A percentile compares a stretch with the other conserved stretches of the same genome.
Evolutionary conservation across 1,140 invertebrate genomes (phyloP).

Genomic region (Diplogasteroides magnus): DNA sequence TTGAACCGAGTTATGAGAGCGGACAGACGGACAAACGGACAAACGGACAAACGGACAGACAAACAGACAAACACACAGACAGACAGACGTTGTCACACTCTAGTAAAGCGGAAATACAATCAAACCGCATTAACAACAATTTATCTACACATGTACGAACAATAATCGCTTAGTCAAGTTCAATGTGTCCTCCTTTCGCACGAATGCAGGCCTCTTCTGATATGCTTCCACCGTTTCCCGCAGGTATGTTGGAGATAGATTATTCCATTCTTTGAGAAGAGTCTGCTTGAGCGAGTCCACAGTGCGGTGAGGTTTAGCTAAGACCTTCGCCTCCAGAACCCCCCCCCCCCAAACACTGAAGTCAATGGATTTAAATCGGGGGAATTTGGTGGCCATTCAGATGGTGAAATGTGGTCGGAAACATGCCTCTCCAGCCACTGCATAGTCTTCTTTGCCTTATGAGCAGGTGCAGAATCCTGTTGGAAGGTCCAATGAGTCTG

Average conservation of each 20-base stretch:
- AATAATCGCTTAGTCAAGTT: no score
- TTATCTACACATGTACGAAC: no score
- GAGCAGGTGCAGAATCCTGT: constrained; percentile 1
- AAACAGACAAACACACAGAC: no score
- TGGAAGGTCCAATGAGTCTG: not conserved
- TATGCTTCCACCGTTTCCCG: no score
- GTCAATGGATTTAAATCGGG: constrained; percentile 11
- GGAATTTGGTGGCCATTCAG: constrained; percentile 3
- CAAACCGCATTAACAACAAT: no score
- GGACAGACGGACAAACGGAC: no score
- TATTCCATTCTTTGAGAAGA: constrained; percentile 12
- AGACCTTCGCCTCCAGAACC: not conserved
- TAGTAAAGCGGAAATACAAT: no score
- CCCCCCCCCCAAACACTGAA: constrained; percentile 22
- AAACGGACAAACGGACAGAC: no score
- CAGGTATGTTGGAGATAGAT: constrained; percentile 4
- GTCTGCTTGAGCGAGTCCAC: constrained; percentile 24
- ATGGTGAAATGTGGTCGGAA: not conserved
- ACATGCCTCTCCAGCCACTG: constrained; percentile 2
- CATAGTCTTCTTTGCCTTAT: not conserved
- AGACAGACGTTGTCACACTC: no score
- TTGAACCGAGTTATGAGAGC: no score
- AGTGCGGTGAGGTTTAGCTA: not conserved
- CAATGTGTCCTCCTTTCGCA: no score
- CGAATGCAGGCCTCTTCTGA: no score